Evolutionary conservation across 35 echinoderm and acorn worm species (phyloP).

Genomic region (Nesometra sesokonis): DNA sequence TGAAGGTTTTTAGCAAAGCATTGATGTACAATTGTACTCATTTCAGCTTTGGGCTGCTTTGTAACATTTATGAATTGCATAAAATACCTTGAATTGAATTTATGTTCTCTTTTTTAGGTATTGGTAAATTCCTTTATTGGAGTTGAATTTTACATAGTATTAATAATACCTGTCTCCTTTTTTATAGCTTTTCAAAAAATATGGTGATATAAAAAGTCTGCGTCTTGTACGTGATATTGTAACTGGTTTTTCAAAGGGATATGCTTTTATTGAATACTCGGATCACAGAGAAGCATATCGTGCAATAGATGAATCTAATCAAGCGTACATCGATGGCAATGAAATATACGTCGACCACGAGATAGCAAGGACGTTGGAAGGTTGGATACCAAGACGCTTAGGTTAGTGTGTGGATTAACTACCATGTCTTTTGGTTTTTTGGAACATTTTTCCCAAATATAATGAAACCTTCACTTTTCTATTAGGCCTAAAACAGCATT

Average conservation of each 20-base stretch:
- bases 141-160: too few species aligned
- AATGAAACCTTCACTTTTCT: too few species aligned
- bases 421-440: too few species aligned
- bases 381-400: slow-evolving; percentile 75
- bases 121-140: too few species aligned
- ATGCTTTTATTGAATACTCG: slow-evolving; percentile 76
- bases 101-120: too few species aligned
- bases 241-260: slow-evolving; percentile 87
- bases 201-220: slow-evolving; percentile 54
- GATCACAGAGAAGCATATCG: slow-evolving; percentile 30
- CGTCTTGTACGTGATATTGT: slow-evolving; percentile 59
- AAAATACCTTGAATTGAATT: too few species aligned
- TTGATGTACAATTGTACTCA: too few species aligned
- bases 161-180: background rate
- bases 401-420: slow-evolving; percentile 8
- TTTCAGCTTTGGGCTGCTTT: too few species aligned
- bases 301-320: slow-evolving; percentile 38
- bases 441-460: too few species aligned
- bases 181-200: slow-evolving; percentile 59
- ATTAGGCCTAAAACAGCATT: too few species aligned
- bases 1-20: too few species aligned
- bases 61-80: too few species aligned
- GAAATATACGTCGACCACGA: slow-evolving; percentile 78
- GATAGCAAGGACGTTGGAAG: slow-evolving; percentile 37
- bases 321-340: slow-evolving; percentile 39